Evolutionary conservation across 2,888 invertebrate species (phyloP).

Genomic region (Apamea crenata): DNA sequence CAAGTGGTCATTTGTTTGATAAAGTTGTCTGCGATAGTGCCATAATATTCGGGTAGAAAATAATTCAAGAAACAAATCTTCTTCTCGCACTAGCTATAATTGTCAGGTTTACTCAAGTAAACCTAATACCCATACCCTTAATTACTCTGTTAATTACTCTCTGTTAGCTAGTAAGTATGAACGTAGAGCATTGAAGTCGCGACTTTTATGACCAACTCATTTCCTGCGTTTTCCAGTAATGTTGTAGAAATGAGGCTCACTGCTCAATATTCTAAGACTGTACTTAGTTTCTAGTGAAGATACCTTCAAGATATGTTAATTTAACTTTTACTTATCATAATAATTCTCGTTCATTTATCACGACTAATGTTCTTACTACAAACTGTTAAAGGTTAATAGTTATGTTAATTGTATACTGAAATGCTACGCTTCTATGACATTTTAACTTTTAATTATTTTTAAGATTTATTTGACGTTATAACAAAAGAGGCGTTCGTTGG

Average conservation of each 20-base stretch:
- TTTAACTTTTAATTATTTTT: slow-evolving; percentile 10
- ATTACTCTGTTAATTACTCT: too few relatives aligned
- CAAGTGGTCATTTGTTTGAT: neutral
- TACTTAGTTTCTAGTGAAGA: slow-evolving; percentile 33
- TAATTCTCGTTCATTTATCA: slow-evolving; percentile 31
- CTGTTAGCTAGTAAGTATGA: too few relatives aligned
- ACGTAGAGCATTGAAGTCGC: slow-evolving; percentile 5
- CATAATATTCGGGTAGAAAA: neutral
- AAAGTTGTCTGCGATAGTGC: neutral
- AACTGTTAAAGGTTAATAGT: slow-evolving; percentile 23
- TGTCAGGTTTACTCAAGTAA: too few relatives aligned
- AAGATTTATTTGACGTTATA: slow-evolving; percentile 6
- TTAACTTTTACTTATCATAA: slow-evolving; percentile 39
- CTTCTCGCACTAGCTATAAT: neutral
- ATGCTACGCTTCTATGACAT: slow-evolving; percentile 26
- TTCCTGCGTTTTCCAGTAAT: neutral
- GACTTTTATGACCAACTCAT: slow-evolving; percentile 18
- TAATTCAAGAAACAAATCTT: neutral
- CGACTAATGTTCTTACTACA: neutral
- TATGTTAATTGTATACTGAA: slow-evolving; percentile 22
- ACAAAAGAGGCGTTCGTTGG: neutral
- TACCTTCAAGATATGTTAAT: slow-evolving; percentile 35
- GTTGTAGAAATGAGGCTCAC: slow-evolving; percentile 41
- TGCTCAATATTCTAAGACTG: slow-evolving; percentile 42
- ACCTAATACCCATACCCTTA: too few relatives aligned